Evolutionary conservation across 2,113 vertebrate species (phyloP).

Genomic region (Lontra canadensis): DNA sequence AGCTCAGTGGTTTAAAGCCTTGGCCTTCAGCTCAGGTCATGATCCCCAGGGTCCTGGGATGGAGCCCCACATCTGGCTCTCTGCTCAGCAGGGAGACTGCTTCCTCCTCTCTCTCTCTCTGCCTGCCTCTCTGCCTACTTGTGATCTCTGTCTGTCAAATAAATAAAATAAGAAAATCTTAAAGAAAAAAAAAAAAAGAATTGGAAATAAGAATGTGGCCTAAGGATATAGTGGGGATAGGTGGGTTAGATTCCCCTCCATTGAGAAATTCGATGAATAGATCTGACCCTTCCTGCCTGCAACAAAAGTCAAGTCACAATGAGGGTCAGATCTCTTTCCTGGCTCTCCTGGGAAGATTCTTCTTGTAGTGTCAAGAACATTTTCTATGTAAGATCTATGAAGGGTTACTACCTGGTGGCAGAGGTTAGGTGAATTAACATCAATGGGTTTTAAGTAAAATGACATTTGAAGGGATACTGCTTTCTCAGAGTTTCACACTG

Average conservation of each 20-base stretch:
- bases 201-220: neutral
- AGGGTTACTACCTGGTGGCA: neutral
- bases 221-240: neutral
- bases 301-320: neutral
- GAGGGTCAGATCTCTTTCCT: neutral
- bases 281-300: neutral
- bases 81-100: too few species aligned
- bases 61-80: too few species aligned
- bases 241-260: neutral
- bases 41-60: too few species aligned
- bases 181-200: neutral
- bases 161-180: too few species aligned
- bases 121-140: too few species aligned
- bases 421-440: neutral
- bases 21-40: too few species aligned
- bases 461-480: neutral
- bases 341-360: neutral
- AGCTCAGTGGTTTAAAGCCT: too few species aligned
- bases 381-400: neutral
- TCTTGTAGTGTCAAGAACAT: neutral
- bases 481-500: neutral
- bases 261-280: neutral
- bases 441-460: neutral
- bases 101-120: too few species aligned
- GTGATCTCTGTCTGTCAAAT: too few species aligned